Evolutionary conservation across 2,797 vertebrate species (phyloP).

Genomic region (Pelodytes ibericus): DNA sequence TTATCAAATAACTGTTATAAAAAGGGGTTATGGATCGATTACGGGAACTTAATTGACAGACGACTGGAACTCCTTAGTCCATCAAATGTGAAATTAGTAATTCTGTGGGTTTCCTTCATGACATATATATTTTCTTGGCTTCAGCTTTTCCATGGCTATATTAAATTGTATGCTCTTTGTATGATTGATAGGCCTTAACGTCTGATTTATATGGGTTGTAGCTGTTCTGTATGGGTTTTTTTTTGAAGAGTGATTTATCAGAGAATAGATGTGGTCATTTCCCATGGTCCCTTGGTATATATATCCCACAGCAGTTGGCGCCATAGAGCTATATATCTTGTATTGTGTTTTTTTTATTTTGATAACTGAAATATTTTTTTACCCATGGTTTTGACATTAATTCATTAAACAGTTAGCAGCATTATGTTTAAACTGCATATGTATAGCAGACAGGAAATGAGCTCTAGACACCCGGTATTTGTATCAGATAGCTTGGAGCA

Average conservation of each 20-base stretch:
- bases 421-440: no score
- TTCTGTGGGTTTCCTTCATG: background rate
- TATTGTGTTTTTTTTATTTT: background rate
- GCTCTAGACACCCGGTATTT: no score
- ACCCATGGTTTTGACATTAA: background rate
- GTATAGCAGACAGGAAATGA: no score
- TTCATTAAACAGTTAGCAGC: no score
- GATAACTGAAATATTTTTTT: background rate
- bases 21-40: background rate
- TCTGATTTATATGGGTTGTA: background rate
- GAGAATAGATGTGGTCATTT: background rate
- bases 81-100: background rate
- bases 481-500: no score
- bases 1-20: background rate
- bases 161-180: background rate
- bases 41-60: background rate
- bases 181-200: constrained; percentile 4
- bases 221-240: background rate
- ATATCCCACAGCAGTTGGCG: background rate
- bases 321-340: background rate
- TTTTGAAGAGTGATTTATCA: constrained; percentile 10
- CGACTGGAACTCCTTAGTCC: background rate
- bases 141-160: background rate
- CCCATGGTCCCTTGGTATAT: background rate
- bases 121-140: background rate